Evolutionary conservation across 1,140 invertebrate genomes (phyloP).

Genomic region (Trissolcus basalis): DNA sequence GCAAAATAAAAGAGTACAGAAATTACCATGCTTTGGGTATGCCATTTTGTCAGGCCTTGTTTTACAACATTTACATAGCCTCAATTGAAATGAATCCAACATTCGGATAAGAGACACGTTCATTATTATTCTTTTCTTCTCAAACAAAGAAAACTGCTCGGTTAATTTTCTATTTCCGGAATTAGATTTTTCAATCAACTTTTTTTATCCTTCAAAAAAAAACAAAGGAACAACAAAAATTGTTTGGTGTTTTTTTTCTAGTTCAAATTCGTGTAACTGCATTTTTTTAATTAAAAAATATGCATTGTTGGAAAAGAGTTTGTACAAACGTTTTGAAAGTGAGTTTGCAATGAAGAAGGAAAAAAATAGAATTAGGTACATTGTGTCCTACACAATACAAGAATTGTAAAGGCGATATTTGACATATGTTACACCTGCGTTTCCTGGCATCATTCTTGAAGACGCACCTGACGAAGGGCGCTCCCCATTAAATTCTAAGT

Average conservation of each 20-base stretch:
- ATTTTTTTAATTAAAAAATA: no score
- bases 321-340: no score
- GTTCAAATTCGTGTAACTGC: no score
- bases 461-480: slow-evolving; percentile 40
- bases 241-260: no score
- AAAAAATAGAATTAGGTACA: not conserved
- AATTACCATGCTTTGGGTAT: not conserved
- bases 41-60: not conserved
- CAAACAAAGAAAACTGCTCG: not conserved
- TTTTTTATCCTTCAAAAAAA: no score
- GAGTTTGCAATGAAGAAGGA: not conserved
- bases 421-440: slow-evolving; percentile 29
- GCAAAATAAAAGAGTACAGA: no score
- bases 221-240: no score
- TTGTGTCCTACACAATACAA: not conserved
- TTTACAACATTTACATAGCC: not conserved
- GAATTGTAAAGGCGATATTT: not conserved
- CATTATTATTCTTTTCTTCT: slow-evolving; percentile 1
- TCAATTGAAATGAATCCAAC: not conserved
- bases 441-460: slow-evolving; percentile 25
- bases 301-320: no score
- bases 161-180: not conserved
- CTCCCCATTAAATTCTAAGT: slow-evolving; percentile 29
- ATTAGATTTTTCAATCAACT: not conserved
- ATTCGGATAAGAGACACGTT: slow-evolving; percentile 1